phyloP scores from a whole-genome alignment of 2,888 invertebrate species.

The Gortyna flavago region DNA sequence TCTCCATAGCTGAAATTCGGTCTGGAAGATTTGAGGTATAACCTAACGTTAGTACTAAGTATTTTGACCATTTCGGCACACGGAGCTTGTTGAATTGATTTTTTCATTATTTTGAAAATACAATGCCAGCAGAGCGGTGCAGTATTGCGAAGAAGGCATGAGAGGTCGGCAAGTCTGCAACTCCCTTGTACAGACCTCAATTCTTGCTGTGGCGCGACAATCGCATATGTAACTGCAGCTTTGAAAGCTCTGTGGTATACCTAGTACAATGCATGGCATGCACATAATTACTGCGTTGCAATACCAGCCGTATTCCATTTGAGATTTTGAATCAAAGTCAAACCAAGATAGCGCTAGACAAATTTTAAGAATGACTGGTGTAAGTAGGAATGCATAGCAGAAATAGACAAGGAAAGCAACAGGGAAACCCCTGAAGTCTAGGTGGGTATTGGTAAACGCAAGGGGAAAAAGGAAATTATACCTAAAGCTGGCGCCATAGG shows the following conservation, averaged over 20 bases:
- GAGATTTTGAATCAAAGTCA: background rate
- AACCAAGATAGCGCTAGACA: background rate
- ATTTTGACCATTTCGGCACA: conserved; percentile 2
- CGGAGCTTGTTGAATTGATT: background rate
- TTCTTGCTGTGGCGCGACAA: background rate
- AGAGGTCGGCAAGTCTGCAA: background rate
- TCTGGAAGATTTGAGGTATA: no score
- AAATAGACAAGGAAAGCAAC: background rate
- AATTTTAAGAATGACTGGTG: background rate
- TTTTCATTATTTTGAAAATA: background rate
- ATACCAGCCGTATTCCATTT: background rate
- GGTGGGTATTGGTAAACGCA: background rate
- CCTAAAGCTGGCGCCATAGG: conserved; percentile 1
- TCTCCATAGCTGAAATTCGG: no score
- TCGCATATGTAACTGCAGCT: background rate
- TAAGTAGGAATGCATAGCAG: background rate
- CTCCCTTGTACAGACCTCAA: background rate
- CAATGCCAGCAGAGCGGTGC: background rate
- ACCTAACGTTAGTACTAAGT: conserved; percentile 1
- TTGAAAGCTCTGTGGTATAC: background rate
- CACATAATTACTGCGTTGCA: no score
- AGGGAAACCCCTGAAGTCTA: background rate
- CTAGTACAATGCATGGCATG: background rate
- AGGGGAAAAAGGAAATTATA: conserved; percentile 4
- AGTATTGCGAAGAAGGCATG: background rate